These are phyloP conservation scores for Amblyjoppa fuscipennis DNA, from an alignment of 2,888 invertebrate species.

Conservation along the genomic window DNA sequence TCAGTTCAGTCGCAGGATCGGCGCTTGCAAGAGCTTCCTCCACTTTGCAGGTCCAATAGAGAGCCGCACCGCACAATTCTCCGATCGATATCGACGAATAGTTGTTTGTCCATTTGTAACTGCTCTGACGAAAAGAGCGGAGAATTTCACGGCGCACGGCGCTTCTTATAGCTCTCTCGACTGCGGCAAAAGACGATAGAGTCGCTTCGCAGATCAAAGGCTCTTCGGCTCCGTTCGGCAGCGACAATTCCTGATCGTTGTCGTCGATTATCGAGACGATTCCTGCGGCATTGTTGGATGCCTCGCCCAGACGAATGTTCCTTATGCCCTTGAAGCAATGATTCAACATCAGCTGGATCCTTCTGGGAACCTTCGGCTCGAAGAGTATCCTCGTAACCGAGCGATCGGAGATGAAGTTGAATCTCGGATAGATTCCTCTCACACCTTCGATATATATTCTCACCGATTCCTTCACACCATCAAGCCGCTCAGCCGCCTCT, in stretches of 20 bases:
- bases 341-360: slow-evolving; percentile 88
- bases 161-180: neutral
- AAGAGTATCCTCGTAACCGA: slow-evolving; percentile 92
- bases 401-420: slow-evolving; percentile 92
- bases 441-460: slow-evolving; percentile 89
- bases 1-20: slow-evolving; percentile 82
- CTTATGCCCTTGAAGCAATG: slow-evolving; percentile 91
- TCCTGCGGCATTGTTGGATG: slow-evolving; percentile 82
- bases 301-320: slow-evolving; percentile 85
- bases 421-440: slow-evolving; percentile 89
- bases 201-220: neutral
- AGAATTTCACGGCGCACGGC: neutral
- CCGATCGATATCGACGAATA: slow-evolving; percentile 86
- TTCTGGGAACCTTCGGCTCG: slow-evolving; percentile 88
- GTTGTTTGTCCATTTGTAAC: neutral
- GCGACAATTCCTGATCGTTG: slow-evolving; percentile 87
- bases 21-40: slow-evolving; percentile 85
- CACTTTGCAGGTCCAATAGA: slow-evolving; percentile 89
- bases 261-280: slow-evolving; percentile 88
- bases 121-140: neutral
- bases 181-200: neutral
- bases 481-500: slow-evolving; percentile 71
- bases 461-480: slow-evolving; percentile 84
- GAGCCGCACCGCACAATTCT: slow-evolving; percentile 87
- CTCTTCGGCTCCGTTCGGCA: slow-evolving; percentile 4